phyloP scores from a whole-genome alignment of 1,140 invertebrate genomes.

The Drosophila persimilis region DNA sequence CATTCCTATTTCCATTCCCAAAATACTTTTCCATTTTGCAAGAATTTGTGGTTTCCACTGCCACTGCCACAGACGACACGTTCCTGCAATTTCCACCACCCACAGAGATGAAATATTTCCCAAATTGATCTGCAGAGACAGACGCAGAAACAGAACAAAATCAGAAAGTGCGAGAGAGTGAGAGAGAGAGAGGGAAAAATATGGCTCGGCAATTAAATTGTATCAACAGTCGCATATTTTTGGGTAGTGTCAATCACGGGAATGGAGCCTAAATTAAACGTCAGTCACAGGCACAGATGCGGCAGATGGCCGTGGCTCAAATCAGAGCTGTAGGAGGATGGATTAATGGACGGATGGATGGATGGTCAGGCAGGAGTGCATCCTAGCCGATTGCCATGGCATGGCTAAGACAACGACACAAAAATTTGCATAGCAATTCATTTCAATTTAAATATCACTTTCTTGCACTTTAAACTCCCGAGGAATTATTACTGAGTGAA shows the following conservation, averaged over 20 bases:
- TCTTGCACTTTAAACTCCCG: constrained; percentile 35
- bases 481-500: constrained; percentile 47
- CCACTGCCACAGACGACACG: constrained; percentile 17
- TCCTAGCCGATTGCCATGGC: neutral
- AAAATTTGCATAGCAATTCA: constrained; percentile 66
- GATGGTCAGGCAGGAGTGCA: too few relatives aligned
- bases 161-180: neutral
- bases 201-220: constrained; percentile 49
- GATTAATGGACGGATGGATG: too few relatives aligned
- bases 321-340: neutral
- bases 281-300: constrained; percentile 30
- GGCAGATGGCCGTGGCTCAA: neutral
- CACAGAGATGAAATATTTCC: constrained; percentile 28
- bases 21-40: constrained; percentile 14
- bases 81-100: constrained; percentile 5
- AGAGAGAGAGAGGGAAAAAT: constrained; percentile 14
- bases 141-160: neutral
- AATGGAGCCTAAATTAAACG: constrained; percentile 52
- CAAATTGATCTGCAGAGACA: constrained; percentile 11
- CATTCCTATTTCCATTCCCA: constrained; percentile 6
- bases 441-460: constrained; percentile 64
- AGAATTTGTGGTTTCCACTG: constrained; percentile 37
- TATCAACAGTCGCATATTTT: constrained; percentile 39
- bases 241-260: constrained; percentile 30
- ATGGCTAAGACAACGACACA: constrained; percentile 13